phyloP scores from a whole-genome alignment of 2,797 vertebrate genomes.

The Xenops minutus region DNA sequence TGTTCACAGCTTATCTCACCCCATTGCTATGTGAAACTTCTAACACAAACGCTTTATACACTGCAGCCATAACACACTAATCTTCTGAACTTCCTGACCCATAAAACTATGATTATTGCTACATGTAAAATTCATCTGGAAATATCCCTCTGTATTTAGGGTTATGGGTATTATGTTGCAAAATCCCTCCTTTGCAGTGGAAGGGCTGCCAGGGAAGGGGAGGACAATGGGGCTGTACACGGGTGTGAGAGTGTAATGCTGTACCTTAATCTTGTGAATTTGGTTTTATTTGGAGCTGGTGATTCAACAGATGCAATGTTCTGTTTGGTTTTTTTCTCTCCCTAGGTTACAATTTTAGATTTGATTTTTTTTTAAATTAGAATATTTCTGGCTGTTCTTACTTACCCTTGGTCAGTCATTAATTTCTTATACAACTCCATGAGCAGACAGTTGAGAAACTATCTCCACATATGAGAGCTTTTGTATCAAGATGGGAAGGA shows the following conservation, averaged over 20 bases:
- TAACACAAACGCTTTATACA: conserved; percentile 68
- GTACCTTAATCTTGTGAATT: neutral
- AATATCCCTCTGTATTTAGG: neutral
- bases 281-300: neutral
- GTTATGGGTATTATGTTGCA: conserved; percentile 18
- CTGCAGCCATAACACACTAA: conserved; percentile 71
- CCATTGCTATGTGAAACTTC: conserved; percentile 71
- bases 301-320: neutral
- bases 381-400: neutral
- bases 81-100: conserved; percentile 74
- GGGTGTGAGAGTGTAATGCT: neutral
- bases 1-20: conserved; percentile 71
- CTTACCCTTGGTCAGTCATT: neutral
- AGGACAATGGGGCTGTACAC: neutral
- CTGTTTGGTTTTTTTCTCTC: neutral
- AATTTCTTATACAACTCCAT: neutral
- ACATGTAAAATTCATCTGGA: conserved; percentile 59
- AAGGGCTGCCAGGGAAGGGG: neutral
- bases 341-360: neutral
- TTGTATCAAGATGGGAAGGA: neutral
- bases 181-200: neutral
- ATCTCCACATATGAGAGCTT: neutral
- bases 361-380: neutral
- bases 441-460: neutral
- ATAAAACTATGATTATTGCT: conserved; percentile 69